Evolutionary conservation across 2,113 vertebrate species (phyloP), one percentile per base, ranked within the genome.

Genomic region (Chloropsis cyanopogon): DNA sequence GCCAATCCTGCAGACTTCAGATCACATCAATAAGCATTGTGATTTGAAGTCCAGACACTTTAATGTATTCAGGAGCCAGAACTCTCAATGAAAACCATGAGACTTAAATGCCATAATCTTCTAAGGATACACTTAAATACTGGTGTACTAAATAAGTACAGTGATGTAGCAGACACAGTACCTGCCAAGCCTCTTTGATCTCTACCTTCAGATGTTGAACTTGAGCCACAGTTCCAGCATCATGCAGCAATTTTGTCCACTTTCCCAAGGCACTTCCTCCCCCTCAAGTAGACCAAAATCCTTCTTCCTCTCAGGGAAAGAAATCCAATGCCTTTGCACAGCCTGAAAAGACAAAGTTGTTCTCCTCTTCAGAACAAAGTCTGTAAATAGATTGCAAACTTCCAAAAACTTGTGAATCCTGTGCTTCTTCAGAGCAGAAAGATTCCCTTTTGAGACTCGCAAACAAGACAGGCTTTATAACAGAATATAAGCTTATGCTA

Each of bases 401-500:
- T 96, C 35, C n/a, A 88, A 37, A 86, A 84, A 80, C 76, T 60
- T 88, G 76, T 78, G 82, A 92, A 94, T 92, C 64, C 72, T 83
- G 37, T 77, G 52, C 87, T 85, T 28, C 79, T 80, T 88, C 83
- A 60, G 83, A 95, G 79, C 54, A 80, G 66, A 82, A 88, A 61
- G 73, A 94, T 79, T 91, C 77, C 75, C 95, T 95, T 95, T 83
- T 47, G 88, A 94, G 88, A 88, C 82, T 95, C 22, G 56, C 44
- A 75, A 83, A 86, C 75, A 94, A 93, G 85, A 83, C 63, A 77
- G 56, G 35, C 78, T 96, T 91, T 92, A 59, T 87, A 87, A 73
- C 56, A 90, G 42, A 92, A 86, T 94, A 90, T 80, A 91, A 96
- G 89, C 57, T 95, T 95, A 95, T 76, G 93, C 82, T 95, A 91